phyloP scores from a whole-genome alignment of 2,888 invertebrate species.

The Cynaeus angustus region DNA sequence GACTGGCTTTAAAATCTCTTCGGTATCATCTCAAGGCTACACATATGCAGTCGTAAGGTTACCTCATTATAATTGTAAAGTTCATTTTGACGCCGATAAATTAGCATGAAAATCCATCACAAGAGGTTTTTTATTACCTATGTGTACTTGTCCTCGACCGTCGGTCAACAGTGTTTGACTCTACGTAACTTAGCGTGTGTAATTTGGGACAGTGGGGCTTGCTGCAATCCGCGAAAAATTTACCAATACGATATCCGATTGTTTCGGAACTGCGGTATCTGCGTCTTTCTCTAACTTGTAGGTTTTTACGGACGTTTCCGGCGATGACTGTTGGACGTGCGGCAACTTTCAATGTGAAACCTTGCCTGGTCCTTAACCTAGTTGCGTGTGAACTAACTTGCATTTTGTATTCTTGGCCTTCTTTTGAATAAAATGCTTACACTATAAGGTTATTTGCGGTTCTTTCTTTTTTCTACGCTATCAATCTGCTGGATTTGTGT shows the following conservation, averaged over 20 bases:
- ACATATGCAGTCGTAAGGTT: slow-evolving; percentile 18
- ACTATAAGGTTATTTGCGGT: slow-evolving; percentile 58
- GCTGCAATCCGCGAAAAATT: slow-evolving; percentile 61
- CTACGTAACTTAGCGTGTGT: slow-evolving; percentile 29
- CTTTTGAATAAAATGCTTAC: slow-evolving; percentile 61
- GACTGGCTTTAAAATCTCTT: slow-evolving; percentile 15
- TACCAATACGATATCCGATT: slow-evolving; percentile 60
- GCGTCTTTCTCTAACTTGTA: slow-evolving; percentile 58
- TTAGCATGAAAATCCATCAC: slow-evolving; percentile 25
- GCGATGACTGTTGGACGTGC: slow-evolving; percentile 61
- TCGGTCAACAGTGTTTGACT: slow-evolving; percentile 33
- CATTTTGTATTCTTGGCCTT: slow-evolving; percentile 70
- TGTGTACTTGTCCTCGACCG: slow-evolving; percentile 29
- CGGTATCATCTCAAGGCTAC: slow-evolving; percentile 20
- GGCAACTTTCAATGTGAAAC: slow-evolving; percentile 65
- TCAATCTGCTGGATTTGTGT: slow-evolving; percentile 42
- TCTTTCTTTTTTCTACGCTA: slow-evolving; percentile 39
- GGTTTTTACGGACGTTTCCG: slow-evolving; percentile 54
- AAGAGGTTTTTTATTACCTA: background rate
- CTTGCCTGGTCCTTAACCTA: slow-evolving; percentile 70
- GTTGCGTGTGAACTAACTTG: slow-evolving; percentile 70
- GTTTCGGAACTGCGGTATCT: slow-evolving; percentile 54
- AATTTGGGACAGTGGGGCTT: slow-evolving; percentile 61
- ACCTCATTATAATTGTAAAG: slow-evolving; percentile 36
- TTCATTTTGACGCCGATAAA: slow-evolving; percentile 15